Base-by-base conservation (phyloP, 2,113 vertebrate genomes). In the Dunckerocampus dactyliophorus region DNA sequence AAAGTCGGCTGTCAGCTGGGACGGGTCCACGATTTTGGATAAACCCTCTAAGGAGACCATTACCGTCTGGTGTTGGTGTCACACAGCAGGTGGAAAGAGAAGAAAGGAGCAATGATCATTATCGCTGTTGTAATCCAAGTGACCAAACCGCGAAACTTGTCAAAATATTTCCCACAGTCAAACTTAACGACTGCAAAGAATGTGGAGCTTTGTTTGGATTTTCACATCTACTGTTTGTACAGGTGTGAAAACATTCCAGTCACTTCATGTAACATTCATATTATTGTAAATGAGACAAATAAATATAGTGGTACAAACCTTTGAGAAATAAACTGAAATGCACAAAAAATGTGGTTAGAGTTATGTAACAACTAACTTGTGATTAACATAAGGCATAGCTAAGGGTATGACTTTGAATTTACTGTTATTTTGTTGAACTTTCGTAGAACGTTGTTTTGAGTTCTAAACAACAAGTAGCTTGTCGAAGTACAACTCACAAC, bases 41-140 rank as follows among this genome's bases (percentile, higher is more conserved):
- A 99, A 94, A 88, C 95, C 97, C 88, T 99, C 97, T 79, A 98
- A 90, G 79, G 97, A 99, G 71, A 99, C 97, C 95, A 99, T 97
- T 76, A 94, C 94, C 75, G 97, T 99, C 96, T 99, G 84, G 21
- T 74, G 65, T 45, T 57, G 7, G 13, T 13, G 42, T 5, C n/a
- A 59, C 11, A 39, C 61, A 47, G 10, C 19, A 53, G 11, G 16
- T 17, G 50, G 2, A 21, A 52, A 57, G 39, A 20, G 48, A 62
- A 55, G 14, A 37, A n/a, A 45, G 17, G 1, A 21, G 28, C 2
- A 4, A 22, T 39, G 63, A 59, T 50, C 31, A 48, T 24, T 28
- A 37, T 65, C 13, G 15, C 19, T 22, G 53, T 1, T 20, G 63
- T 57, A 34, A 42, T 59, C n/a, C 14, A 48, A 48, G 50, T 24